Evolutionary conservation across 37 sponge, comb jelly and placozoan genomes (phyloP), one percentile per base, ranked within the genome.

Genomic region (Hormiphora californensis): DNA sequence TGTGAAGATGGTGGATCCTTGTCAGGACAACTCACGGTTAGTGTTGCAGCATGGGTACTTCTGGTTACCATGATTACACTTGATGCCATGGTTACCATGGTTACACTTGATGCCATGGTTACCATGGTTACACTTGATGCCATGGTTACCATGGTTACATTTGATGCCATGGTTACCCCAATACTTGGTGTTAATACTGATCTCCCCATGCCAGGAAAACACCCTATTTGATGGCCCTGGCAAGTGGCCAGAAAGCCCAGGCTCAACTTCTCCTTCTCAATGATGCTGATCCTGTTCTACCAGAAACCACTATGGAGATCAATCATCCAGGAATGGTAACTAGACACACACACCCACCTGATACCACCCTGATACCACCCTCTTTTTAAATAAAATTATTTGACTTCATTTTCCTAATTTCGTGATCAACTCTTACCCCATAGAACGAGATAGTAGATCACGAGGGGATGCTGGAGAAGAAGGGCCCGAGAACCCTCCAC

Each of bases 221-320:
- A 11, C 67, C 67, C 34, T 65, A 65, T 65, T 17, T 65, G 37
- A 65, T 65, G 67, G 67, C 67, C 34, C 67, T 65, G 67, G 67
- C 67, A 8, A 33, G 67, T 65, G 67, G 67, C 1, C 67, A 65
- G 67, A 65, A 65, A 33, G 67, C 67, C 34, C 67, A 65, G 28
- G 67, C 67, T 5, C 67, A 65, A 28, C 67, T 65, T 8, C 37
- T 65, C 5, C 67, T 65, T 15, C 67, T 65, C 30, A 65, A 65
- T 17, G 67, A 65, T 38, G 67, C 67, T 5, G 67, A 65, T 19
- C 67, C 67, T 34, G 67, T 65, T 11, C 67, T 65, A 7, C 67
- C 67, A 4, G 38, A 65, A 65, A 46, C 51, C 51, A 46, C 8
- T 12, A 46, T 46, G 8, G 11, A 46, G 8, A 17, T 46, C 51